These are phyloP conservation scores for Molossus molossus DNA, from an alignment of 2,797 vertebrate genomes.

Conservation along the genomic window DNA sequence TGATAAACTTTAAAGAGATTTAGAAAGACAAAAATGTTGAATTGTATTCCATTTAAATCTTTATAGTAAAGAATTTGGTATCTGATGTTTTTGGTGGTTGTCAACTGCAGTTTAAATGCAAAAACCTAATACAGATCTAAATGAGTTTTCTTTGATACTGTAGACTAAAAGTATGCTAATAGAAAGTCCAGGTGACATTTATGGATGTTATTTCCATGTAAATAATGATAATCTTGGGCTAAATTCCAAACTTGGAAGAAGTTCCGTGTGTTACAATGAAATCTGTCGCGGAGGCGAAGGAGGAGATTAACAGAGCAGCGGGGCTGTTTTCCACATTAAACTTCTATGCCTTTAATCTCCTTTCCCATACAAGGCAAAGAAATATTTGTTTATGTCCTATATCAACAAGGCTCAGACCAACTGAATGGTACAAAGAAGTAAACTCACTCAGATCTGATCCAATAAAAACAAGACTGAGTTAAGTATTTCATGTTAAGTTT, in stretches of 20 bases:
- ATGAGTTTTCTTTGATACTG: constrained; percentile 59
- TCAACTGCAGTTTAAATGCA: constrained; percentile 41
- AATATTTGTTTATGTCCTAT: constrained; percentile 48
- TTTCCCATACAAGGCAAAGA: constrained; percentile 31
- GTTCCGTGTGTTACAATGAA: constrained; percentile 15
- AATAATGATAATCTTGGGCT: background rate
- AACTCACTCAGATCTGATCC: constrained; percentile 56
- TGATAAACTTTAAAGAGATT: constrained; percentile 11
- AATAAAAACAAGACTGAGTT: constrained; percentile 71
- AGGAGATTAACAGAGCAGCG: background rate
- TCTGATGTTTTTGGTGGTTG: background rate
- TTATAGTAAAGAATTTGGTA: background rate
- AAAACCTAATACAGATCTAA: background rate
- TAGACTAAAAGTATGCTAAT: constrained; percentile 34
- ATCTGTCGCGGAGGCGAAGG: background rate
- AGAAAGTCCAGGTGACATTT: constrained; percentile 9
- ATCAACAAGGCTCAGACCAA: constrained; percentile 50
- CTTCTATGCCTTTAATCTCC: constrained; percentile 40
- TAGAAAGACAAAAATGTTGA: background rate
- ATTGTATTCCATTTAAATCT: constrained; percentile 22
- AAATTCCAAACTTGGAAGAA: background rate
- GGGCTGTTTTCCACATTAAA: constrained; percentile 49
- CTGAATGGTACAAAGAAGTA: constrained; percentile 60
- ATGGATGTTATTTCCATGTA: constrained; percentile 17
- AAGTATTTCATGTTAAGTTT: constrained; percentile 70